Conservation (phyloP, 1,140 invertebrate genomes). For the Caenorhabditis elegans region WBcel235 BX284603.4:5421501-5422000, state of each 20-base stretch:
- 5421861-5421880: too few relatives aligned
- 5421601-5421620: background rate
- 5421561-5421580: constrained; percentile 26
- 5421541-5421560: constrained; percentile 22
- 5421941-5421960: too few relatives aligned
- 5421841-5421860: too few relatives aligned
- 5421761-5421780: constrained; percentile 19
- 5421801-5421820: constrained; percentile 5
- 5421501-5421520: too few relatives aligned
- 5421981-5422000: too few relatives aligned
- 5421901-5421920: too few relatives aligned
- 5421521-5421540: background rate
- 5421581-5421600: background rate
- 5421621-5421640: background rate
- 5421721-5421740: background rate
- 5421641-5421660: background rate
- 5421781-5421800: background rate
- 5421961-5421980: too few relatives aligned
- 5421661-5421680: background rate
- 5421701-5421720: too few relatives aligned
- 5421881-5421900: too few relatives aligned
- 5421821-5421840: too few relatives aligned
- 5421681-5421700: background rate
- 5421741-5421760: constrained; percentile 24
- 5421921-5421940: too few relatives aligned